Evolutionary conservation across 2,888 invertebrate species (phyloP).

Genomic region (Spodoptera exigua): DNA sequence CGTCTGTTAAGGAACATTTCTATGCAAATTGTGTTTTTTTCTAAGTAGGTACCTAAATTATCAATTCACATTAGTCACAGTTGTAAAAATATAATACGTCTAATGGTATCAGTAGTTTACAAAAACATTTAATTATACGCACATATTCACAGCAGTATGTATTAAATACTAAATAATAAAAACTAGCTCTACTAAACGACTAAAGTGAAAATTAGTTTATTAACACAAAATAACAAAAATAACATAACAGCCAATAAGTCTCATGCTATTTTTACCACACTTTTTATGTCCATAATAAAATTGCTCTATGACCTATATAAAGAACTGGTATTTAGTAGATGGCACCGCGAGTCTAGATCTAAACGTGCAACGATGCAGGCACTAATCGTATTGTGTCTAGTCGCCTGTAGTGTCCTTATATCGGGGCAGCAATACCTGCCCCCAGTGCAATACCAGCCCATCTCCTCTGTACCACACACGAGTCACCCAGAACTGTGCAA

Average conservation of each 20-base stretch:
- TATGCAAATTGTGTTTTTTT: constrained; percentile 36
- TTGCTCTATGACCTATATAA: constrained; percentile 25
- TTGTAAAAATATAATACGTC: background rate
- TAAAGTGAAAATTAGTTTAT: too few relatives aligned
- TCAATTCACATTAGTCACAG: constrained; percentile 4
- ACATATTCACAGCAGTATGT: too few relatives aligned
- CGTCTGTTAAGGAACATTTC: constrained; percentile 16
- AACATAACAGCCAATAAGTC: too few relatives aligned
- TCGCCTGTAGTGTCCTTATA: constrained; percentile 15
- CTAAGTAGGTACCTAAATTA: constrained; percentile 1
- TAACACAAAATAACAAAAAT: too few relatives aligned
- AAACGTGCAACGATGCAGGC: constrained; percentile 35
- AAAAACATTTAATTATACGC: background rate
- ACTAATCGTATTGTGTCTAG: constrained; percentile 5
- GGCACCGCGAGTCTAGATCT: background rate
- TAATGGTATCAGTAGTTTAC: constrained; percentile 4
- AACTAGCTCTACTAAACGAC: too few relatives aligned
- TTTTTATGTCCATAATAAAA: background rate
- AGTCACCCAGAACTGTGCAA: constrained; percentile 1
- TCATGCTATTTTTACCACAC: too few relatives aligned
- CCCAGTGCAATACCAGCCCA: background rate
- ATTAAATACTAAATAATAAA: too few relatives aligned
- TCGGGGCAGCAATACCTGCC: constrained; percentile 21
- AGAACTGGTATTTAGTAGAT: constrained; percentile 19
- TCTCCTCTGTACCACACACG: background rate